Conservation (phyloP, 2,888 invertebrate genomes). For the Sinelater perroti region DNA sequence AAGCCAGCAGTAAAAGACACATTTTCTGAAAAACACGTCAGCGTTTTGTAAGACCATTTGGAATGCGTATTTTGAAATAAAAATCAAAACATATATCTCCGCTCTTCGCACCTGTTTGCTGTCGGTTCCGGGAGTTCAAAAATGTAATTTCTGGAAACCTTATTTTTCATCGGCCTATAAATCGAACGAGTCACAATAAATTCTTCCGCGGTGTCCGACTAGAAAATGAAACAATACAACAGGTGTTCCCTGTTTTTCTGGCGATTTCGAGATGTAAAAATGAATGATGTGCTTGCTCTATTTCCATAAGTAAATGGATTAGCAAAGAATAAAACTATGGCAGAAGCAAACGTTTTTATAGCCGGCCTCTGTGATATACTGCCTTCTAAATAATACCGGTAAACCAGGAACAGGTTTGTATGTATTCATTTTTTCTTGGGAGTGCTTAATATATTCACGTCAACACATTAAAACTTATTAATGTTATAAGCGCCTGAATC, state of each 20-base stretch:
- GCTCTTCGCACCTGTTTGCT: slow-evolving; percentile 6
- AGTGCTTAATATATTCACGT: too few relatives aligned
- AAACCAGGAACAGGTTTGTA: too few relatives aligned
- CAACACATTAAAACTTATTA: too few relatives aligned
- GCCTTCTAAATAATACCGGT: too few relatives aligned
- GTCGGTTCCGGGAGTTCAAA: not conserved
- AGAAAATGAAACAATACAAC: slow-evolving; percentile 9
- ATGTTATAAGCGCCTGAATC: too few relatives aligned
- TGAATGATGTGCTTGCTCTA: not conserved
- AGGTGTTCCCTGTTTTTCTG: slow-evolving; percentile 4
- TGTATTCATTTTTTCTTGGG: too few relatives aligned
- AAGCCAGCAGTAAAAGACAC: slow-evolving; percentile 10
- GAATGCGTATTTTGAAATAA: slow-evolving; percentile 14
- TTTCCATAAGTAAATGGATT: slow-evolving; percentile 10
- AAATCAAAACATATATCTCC: slow-evolving; percentile 12
- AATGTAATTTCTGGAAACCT: not conserved
- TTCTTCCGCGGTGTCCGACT: slow-evolving; percentile 1
- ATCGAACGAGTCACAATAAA: slow-evolving; percentile 17
- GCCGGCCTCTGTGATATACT: too few relatives aligned
- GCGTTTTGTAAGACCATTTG: not conserved
- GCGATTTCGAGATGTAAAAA: not conserved
- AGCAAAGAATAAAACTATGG: slow-evolving; percentile 1
- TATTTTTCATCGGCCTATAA: slow-evolving; percentile 16
- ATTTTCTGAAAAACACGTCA: not conserved
- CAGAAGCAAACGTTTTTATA: too few relatives aligned